phyloP scores from a whole-genome alignment of 2,113 vertebrate genomes.

The Pachycephala philippinensis region DNA sequence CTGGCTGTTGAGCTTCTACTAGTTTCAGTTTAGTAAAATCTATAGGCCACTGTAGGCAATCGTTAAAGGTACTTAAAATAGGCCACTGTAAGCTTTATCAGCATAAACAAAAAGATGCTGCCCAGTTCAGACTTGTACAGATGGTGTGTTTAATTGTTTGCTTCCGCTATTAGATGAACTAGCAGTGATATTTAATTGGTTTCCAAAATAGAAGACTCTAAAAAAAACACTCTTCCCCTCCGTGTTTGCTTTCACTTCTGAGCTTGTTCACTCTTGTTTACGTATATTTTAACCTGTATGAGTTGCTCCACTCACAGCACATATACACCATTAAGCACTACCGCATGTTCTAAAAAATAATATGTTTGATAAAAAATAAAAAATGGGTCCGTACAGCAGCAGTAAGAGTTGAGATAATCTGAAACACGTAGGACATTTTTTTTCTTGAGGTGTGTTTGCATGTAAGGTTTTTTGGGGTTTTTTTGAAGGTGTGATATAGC shows the following conservation, averaged over 20 bases:
- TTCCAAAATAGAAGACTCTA: not conserved
- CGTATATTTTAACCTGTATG: not conserved
- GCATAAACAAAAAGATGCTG: not conserved
- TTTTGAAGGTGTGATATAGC: not conserved
- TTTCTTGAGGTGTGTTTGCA: not conserved
- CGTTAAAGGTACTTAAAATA: not conserved
- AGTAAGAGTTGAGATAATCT: not conserved
- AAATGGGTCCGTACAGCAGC: not conserved
- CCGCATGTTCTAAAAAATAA: not conserved
- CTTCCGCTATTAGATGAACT: not conserved
- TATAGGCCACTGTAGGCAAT: not conserved
- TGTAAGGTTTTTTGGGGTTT: accelerated
- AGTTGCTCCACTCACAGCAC: not conserved
- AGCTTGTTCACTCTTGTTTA: not conserved
- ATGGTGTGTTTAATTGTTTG: not conserved
- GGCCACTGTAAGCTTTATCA: not conserved
- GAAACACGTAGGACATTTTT: not conserved
- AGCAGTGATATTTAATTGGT: not conserved
- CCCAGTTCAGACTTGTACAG: not conserved
- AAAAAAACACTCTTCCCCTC: not conserved
- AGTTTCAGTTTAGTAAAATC: not conserved
- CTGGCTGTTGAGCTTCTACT: not conserved
- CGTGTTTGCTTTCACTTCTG: not conserved
- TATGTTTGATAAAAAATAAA: not conserved
- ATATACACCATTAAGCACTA: not conserved